phyloP scores from a whole-genome alignment of 2,888 invertebrate genomes.

The Drosophila peninsularis region DNA sequence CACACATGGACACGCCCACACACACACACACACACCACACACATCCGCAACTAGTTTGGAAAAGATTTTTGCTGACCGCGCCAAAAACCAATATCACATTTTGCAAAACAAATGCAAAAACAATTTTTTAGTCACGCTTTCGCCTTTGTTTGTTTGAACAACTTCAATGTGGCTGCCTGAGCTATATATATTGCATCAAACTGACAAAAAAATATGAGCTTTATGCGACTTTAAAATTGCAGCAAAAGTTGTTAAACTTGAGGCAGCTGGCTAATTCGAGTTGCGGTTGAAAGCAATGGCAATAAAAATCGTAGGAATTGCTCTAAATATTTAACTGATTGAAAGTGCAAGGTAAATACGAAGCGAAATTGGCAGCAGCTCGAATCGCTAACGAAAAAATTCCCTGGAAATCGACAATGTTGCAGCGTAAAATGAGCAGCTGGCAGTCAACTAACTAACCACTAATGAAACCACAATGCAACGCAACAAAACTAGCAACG shows the following conservation, averaged over 20 bases:
- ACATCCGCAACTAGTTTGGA: background rate
- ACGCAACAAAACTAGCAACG: conserved; percentile 11
- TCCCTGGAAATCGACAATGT: conserved; percentile 5
- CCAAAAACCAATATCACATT: conserved; percentile 34
- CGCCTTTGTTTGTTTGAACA: conserved; percentile 13
- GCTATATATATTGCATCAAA: background rate
- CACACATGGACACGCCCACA: background rate
- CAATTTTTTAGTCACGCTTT: conserved; percentile 11
- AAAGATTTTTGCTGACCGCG: conserved; percentile 25
- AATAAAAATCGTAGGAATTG: conserved; percentile 2
- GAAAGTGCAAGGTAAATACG: conserved; percentile 18
- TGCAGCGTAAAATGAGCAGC: conserved; percentile 8
- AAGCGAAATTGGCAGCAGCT: background rate
- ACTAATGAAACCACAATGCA: conserved; percentile 30
- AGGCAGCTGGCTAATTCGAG: background rate
- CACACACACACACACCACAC: background rate
- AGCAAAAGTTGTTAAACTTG: background rate
- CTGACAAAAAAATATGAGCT: background rate
- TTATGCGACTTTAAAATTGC: background rate
- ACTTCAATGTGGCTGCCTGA: background rate
- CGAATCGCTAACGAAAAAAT: conserved; percentile 1
- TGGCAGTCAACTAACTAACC: conserved; percentile 19
- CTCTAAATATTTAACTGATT: conserved; percentile 9
- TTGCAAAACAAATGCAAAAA: conserved; percentile 24
- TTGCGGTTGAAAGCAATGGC: background rate